A percentile compares a stretch with the other conserved stretches of the same genome.
These are phyloP conservation scores for Maccullochella peelii DNA, from an alignment of 2,113 vertebrate genomes.

Conservation along the genomic window DNA sequence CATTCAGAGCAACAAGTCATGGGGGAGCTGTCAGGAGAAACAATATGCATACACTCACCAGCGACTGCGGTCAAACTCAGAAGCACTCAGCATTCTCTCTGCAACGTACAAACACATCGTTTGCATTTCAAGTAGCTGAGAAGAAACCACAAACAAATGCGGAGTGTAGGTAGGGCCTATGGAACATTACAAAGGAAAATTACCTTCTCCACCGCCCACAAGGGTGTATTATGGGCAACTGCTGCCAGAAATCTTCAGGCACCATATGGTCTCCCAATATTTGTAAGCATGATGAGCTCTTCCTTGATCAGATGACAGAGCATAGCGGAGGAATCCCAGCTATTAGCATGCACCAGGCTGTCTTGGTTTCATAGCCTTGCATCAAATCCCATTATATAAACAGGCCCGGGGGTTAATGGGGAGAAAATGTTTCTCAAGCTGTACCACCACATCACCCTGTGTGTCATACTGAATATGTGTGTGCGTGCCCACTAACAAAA, in stretches of 20 bases:
- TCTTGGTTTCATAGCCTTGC: conserved; percentile 54
- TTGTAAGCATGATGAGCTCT: conserved; percentile 68
- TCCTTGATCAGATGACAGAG: conserved; percentile 72
- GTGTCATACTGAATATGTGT: conserved; percentile 16
- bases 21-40: conserved; percentile 39
- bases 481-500: not conserved
- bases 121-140: conserved; percentile 74
- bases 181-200: conserved; percentile 63
- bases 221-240: conserved; percentile 38
- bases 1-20: conserved; percentile 46
- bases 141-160: conserved; percentile 50
- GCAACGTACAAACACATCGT: conserved; percentile 58
- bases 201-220: conserved; percentile 52
- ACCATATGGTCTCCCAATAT: conserved; percentile 65
- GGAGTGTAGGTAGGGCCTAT: conserved; percentile 38
- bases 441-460: conserved; percentile 19
- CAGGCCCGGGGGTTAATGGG: conserved; percentile 61
- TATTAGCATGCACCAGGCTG: conserved; percentile 61
- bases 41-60: conserved; percentile 23
- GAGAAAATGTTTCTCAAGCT: conserved; percentile 48
- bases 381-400: conserved; percentile 69
- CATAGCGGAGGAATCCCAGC: conserved; percentile 31
- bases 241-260: conserved; percentile 58
- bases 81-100: conserved; percentile 39
- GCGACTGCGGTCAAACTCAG: conserved; percentile 41